A percentile compares a stretch with the other conserved stretches of the same genome.
Evolutionary conservation across 2,797 vertebrate species (phyloP).

Genomic region (Halcyon leucocephala): DNA sequence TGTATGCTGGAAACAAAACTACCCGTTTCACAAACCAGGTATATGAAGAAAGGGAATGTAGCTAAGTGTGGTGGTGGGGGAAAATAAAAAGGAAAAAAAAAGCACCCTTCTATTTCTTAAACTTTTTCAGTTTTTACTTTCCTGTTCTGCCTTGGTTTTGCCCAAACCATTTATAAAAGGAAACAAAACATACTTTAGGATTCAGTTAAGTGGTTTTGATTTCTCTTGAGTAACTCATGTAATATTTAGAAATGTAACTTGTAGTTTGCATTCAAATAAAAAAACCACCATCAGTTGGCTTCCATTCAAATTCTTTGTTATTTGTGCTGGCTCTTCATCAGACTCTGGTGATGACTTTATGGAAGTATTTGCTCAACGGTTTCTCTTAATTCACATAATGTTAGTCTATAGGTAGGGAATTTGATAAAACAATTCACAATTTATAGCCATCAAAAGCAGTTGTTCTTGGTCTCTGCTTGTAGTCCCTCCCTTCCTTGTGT

Average conservation of each 20-base stretch:
- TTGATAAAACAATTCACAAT: background rate
- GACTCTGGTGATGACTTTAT: background rate
- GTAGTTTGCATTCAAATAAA: background rate
- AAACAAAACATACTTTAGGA: background rate
- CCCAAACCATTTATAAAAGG: background rate
- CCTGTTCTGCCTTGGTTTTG: background rate
- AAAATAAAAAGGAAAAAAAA: background rate
- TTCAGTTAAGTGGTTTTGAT: background rate
- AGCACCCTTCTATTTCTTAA: background rate
- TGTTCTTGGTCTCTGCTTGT: background rate
- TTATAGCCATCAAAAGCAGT: background rate
- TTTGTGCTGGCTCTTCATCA: background rate
- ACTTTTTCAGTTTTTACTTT: background rate
- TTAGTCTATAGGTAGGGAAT: background rate
- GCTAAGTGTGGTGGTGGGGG: rapidly evolving
- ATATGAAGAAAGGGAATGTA: background rate
- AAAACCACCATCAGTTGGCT: background rate
- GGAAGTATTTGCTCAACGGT: background rate
- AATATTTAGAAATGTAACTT: background rate
- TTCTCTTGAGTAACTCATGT: background rate
- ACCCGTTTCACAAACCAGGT: background rate
- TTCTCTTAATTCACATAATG: background rate
- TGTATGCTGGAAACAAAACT: background rate
- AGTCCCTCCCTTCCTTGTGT: background rate
- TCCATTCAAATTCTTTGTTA: background rate